Conservation (phyloP, 2,113 vertebrate species). For the Ranitomeya imitator region DNA sequence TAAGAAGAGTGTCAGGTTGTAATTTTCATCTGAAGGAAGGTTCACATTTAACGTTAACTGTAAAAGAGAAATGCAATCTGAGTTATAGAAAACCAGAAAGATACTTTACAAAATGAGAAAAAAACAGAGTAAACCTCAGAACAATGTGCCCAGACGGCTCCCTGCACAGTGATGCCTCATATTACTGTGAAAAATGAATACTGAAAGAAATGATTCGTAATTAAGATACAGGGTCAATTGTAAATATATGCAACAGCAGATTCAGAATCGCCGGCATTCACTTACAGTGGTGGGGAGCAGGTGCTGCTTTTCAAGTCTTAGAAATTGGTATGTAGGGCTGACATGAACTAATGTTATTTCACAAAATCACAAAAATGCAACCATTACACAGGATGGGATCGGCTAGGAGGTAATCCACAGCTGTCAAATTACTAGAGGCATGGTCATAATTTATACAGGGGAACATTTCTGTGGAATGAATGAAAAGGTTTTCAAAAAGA, state of each 20-base stretch:
- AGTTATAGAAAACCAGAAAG: constrained; percentile 36
- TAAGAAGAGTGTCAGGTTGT: constrained; percentile 80
- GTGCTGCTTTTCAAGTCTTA: constrained; percentile 42
- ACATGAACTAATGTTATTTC: constrained; percentile 26
- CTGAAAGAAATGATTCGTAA: constrained; percentile 57
- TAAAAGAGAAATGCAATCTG: constrained; percentile 59
- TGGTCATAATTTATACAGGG: neutral
- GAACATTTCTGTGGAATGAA: neutral
- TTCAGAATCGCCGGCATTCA: neutral
- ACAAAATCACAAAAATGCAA: constrained; percentile 10
- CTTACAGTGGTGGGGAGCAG: constrained; percentile 2
- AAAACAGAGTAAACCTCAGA: constrained; percentile 12
- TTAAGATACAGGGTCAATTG: constrained; percentile 39
- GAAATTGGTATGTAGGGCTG: neutral
- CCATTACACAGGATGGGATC: neutral
- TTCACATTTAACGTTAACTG: constrained; percentile 83
- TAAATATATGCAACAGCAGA: neutral
- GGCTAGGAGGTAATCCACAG: neutral
- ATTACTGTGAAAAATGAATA: constrained; percentile 37
- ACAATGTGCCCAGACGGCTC: neutral
- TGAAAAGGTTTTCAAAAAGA: neutral
- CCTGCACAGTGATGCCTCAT: constrained; percentile 28
- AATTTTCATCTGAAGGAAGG: constrained; percentile 83
- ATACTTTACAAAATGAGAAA: constrained; percentile 45
- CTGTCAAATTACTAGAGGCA: constrained; percentile 10